Base-by-base conservation (phyloP, 2,113 vertebrate species). In the Rhinogobius similis region DNA sequence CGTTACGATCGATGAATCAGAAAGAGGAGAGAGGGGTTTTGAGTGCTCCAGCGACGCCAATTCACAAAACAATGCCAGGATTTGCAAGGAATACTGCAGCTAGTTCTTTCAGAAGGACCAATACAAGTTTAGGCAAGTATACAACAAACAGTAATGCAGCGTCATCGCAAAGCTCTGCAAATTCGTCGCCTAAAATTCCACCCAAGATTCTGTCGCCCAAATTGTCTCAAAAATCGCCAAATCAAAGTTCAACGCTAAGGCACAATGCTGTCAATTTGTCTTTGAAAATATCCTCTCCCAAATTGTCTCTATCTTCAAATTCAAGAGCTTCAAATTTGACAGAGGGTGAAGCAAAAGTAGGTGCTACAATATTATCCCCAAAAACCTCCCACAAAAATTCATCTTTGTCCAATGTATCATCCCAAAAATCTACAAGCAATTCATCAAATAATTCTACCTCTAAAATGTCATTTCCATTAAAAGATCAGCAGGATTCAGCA, bases 31-130 rank as follows among this genome's bases (percentile, higher is more conserved):
- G 70, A 10, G 55, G 63, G 14, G 82, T 80, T 5, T 72, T 67
- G 76, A 86, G 83, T 80, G 91, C 71, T 65, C 72, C 82, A 14
- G 59, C 20, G 1, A 84, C 76, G 0, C 84, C 89, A 1, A 14
- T 75, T 1, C 84, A 76, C 71, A 79, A 77, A 65, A 0, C 81
- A 10, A 43, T 0, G 0, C 95, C 94, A 0, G 88, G 86, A 71
- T 98, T 98, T 10, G 91, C 95, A 0, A 90, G 94, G 27, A 95
- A 82, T 84, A 98, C 96, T 0, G 93, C 97, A 29, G 94, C 96
- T 7, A 97, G 95, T 10, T 95, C 95, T 5, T 94, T 96, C 62
- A 90, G 93, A 79, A 89, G 90, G 62, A 84, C 92, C n/a, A 79
- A 74, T 59, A 75, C 66, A 7, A 86, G 48, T 1, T 53, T 76